These are phyloP conservation scores for Erpobdella octoculata DNA, from an alignment of 2,888 invertebrate species.

Conservation along the genomic window DNA sequence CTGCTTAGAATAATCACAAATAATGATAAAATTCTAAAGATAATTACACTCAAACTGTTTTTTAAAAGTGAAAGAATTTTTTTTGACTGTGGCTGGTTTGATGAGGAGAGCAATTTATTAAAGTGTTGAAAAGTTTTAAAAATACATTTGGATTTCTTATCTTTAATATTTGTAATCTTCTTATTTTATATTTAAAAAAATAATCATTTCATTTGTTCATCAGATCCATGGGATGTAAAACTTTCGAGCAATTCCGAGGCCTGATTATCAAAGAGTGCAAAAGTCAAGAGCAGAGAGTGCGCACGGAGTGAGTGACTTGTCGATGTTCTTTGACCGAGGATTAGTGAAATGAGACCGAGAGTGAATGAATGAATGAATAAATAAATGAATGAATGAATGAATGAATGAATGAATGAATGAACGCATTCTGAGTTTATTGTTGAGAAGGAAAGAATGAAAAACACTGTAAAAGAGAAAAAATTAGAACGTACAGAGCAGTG, in stretches of 20 bases:
- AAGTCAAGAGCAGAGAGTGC: constrained; percentile 50
- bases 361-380: too few species aligned
- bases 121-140: too few species aligned
- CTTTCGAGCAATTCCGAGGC: constrained; percentile 50
- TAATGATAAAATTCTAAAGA: too few species aligned
- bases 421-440: not conserved
- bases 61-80: not conserved
- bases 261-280: constrained; percentile 50
- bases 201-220: not conserved
- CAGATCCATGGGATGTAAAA: constrained; percentile 49
- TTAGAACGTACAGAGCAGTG: too few species aligned
- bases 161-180: not conserved
- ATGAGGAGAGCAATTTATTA: too few species aligned
- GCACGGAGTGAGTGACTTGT: constrained; percentile 41
- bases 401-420: not conserved
- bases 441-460: too few species aligned
- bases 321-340: too few species aligned
- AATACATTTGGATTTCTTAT: not conserved
- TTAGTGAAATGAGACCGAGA: too few species aligned
- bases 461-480: too few species aligned
- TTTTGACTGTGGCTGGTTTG: not conserved
- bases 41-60: not conserved
- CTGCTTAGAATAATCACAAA: too few species aligned
- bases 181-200: too few species aligned
- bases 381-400: too few species aligned